Evolutionary conservation across 2,113 vertebrate species (phyloP), one percentile per base, ranked within the genome.

Genomic region (Oryzias woworae): DNA sequence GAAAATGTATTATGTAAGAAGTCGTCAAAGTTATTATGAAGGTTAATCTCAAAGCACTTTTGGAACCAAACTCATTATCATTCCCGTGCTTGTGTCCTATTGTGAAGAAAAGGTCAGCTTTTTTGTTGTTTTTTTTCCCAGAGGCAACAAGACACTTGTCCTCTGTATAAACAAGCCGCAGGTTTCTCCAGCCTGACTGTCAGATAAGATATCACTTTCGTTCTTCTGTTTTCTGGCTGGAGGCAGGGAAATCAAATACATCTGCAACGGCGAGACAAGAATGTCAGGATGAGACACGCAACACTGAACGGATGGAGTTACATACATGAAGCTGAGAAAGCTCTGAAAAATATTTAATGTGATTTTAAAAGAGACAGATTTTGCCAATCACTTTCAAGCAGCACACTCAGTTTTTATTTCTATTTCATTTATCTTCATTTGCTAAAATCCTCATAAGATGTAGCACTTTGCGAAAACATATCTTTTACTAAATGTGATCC

Each of bases 131-230:
- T 8, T 36, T 36, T 36, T 36, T 36, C 58, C 43, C 57, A 41
- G 63, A 54, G 61, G 69, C 17, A 22, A 53, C 56, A 50, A 24
- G 52, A 47, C 53, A 71, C 46, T 62, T 23, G 42, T 48, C 66
- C 49, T 31, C 57, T 47, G 23, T 6, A 2, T 67, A 22, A 61
- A 52, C 42, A 61, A 18, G 36, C 61, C 61, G 61, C 42, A 23
- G 28, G 47, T 45, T 59, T 73, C 61, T 68, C 18, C 14, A 60
- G 60, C 41, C 26, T 13, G 26, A 73, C 46, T 80, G 75, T 78
- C 79, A 71, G 42, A 76, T 59, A 64, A 61, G 18, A 84, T 80
- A 76, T 71, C 26, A 51, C 55, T 18, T 53, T 77, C 68, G 46
- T 64, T 68, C 16, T 48, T 59, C 28, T 56, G 58, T 46, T 36